Percentiles rank a stretch among this genome's conserved stretches.
Conservation (phyloP, 2,113 vertebrate genomes). For the Acrocephalus kingi region DNA sequence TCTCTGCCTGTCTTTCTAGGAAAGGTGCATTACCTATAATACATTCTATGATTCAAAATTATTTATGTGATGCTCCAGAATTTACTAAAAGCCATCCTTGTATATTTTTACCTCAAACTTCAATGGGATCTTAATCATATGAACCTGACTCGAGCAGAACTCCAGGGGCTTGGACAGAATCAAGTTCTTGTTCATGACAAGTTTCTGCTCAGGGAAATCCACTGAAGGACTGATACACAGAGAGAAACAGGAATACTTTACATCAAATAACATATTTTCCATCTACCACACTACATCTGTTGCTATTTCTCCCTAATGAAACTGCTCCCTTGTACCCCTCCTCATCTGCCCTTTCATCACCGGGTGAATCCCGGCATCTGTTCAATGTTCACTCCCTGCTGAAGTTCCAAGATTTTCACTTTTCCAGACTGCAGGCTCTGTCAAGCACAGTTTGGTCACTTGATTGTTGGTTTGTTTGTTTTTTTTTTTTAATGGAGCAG, state of each 20-base stretch:
- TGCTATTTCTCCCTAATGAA: not conserved
- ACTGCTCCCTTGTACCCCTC: not conserved
- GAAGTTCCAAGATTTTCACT: not conserved
- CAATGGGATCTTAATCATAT: fast-evolving
- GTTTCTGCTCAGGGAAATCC: not conserved
- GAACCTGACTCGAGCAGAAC: fast-evolving
- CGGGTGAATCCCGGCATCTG: not conserved
- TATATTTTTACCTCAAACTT: not conserved
- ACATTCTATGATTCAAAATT: not conserved
- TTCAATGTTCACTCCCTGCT: not conserved
- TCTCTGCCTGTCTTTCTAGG: not conserved
- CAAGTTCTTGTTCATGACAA: not conserved
- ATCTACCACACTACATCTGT: not conserved
- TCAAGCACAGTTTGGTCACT: not conserved
- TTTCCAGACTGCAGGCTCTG: not conserved
- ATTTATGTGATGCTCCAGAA: not conserved
- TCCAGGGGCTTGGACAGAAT: not conserved
- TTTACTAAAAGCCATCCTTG: not conserved
- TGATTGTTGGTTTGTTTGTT: not conserved
- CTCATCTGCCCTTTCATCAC: not conserved
- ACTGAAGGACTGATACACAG: not conserved
- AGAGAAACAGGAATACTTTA: not conserved
- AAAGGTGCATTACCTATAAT: not conserved
- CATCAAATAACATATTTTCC: not conserved
- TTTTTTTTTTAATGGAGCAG: not conserved